phyloP scores from a whole-genome alignment of 2,888 invertebrate genomes.

The Sicus ferrugineus region DNA sequence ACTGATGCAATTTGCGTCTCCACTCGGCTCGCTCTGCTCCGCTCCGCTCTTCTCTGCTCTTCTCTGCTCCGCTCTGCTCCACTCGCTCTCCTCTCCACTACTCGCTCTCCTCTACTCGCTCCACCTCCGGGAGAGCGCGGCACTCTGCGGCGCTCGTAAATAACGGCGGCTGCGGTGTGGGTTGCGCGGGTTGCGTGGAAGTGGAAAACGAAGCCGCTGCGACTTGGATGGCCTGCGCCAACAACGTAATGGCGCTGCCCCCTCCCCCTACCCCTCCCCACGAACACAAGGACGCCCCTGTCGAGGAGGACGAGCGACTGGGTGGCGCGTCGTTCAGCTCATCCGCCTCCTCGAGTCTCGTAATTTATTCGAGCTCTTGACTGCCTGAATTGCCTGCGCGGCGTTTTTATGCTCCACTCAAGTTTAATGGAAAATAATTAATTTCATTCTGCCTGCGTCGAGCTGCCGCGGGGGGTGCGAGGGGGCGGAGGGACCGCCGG shows the following conservation, averaged over 20 bases:
- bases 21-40: slow-evolving; percentile 14
- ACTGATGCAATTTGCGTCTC: slow-evolving; percentile 34
- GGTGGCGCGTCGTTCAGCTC: not conserved
- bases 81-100: no score
- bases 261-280: not conserved
- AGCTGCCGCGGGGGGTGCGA: slow-evolving; percentile 11
- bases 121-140: not conserved
- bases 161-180: slow-evolving; percentile 20
- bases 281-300: not conserved
- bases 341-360: slow-evolving; percentile 34
- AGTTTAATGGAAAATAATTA: slow-evolving; percentile 66
- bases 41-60: not conserved
- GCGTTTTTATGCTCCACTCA: slow-evolving; percentile 64
- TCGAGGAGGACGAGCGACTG: not conserved
- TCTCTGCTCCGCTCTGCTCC: not conserved
- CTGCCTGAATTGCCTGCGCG: slow-evolving; percentile 65
- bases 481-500: no score
- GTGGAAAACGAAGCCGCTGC: not conserved
- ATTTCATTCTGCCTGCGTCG: slow-evolving; percentile 61
- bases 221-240: slow-evolving; percentile 6
- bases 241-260: slow-evolving; percentile 6
- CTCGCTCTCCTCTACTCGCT: no score
- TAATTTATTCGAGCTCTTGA: slow-evolving; percentile 66
- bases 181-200: not conserved
- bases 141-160: slow-evolving; percentile 18